Percentiles rank a stretch among this genome's conserved stretches.
Conservation (phyloP, 2,888 invertebrate species). For the Eupeodes latifasciatus region DNA sequence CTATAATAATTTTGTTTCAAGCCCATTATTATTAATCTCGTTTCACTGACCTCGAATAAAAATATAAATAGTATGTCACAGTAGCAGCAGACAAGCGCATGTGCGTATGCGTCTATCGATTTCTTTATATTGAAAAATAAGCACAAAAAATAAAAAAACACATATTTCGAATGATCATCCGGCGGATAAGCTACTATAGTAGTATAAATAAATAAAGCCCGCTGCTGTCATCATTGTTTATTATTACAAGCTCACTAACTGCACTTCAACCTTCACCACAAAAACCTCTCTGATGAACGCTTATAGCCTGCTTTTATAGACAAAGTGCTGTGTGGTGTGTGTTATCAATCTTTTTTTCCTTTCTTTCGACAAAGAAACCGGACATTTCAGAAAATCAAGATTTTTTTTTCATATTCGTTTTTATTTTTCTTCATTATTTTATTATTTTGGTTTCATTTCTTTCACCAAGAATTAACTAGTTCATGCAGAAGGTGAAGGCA, state of each 20-base stretch:
- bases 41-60: conserved; percentile 69
- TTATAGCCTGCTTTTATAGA: conserved; percentile 5
- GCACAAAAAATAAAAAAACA: not conserved
- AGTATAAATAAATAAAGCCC: not conserved
- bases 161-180: conserved; percentile 29
- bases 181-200: not conserved
- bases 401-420: too few relatives aligned
- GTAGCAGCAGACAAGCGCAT: conserved; percentile 39
- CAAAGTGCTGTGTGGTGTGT: not conserved
- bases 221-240: conserved; percentile 47
- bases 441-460: not conserved
- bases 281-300: not conserved
- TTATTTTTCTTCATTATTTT: too few relatives aligned
- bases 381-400: conserved; percentile 18
- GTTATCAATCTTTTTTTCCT: conserved; percentile 53
- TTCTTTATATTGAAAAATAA: conserved; percentile 6
- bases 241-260: conserved; percentile 37
- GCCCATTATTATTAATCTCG: conserved; percentile 50
- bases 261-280: conserved; percentile 35
- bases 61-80: conserved; percentile 26
- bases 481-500: conserved; percentile 42
- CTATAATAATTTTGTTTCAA: not conserved
- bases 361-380: conserved; percentile 12
- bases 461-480: conserved; percentile 34
- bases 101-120: conserved; percentile 44